These are phyloP conservation scores for Mantis religiosa DNA, from an alignment of 2,888 invertebrate species.

Conservation along the genomic window DNA sequence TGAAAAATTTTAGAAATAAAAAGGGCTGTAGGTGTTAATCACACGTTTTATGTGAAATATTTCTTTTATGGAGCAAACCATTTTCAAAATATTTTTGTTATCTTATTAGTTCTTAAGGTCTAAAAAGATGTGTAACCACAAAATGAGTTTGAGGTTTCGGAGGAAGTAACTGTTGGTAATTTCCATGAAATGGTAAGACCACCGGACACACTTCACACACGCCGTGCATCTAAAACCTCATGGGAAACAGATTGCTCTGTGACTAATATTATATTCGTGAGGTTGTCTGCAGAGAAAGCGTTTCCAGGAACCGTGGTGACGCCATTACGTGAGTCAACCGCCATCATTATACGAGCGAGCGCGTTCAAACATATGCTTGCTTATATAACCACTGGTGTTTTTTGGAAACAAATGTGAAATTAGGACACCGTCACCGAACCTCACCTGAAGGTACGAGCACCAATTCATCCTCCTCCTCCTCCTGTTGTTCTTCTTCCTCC, in stretches of 20 bases:
- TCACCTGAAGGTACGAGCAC: constrained; percentile 45
- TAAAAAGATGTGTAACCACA: no score
- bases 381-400: neutral
- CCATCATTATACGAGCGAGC: neutral
- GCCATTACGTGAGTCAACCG: constrained; percentile 7
- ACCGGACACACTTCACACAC: neutral
- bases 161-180: no score
- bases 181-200: neutral
- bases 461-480: constrained; percentile 41
- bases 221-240: neutral
- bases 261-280: constrained; percentile 11
- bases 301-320: neutral
- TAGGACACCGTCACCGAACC: neutral
- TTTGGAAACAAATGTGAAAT: neutral
- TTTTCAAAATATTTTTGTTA: no score
- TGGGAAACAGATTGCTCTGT: neutral
- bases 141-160: no score
- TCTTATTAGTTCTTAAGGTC: no score
- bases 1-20: no score
- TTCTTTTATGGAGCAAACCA: no score
- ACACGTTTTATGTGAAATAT: no score
- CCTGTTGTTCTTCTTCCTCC: constrained; percentile 31
- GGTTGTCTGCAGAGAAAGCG: neutral
- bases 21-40: no score
- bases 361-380: neutral